Evolutionary conservation across 2,797 vertebrate species (phyloP).

Genomic region (Notolabrus celidotus): DNA sequence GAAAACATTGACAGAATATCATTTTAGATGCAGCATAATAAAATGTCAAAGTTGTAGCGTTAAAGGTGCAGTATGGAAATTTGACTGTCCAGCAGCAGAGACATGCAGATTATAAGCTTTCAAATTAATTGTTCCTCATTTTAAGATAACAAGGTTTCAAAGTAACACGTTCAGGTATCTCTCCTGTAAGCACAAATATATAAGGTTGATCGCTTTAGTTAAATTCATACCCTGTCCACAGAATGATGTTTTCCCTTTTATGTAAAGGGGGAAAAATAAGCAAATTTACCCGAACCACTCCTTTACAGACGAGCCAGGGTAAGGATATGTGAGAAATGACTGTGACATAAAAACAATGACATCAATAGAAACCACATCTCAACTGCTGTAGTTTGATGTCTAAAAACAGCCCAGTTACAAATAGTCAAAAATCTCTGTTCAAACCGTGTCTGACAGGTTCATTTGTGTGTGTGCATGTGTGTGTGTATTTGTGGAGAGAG

Average conservation of each 20-base stretch:
- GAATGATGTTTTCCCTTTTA: constrained; percentile 36
- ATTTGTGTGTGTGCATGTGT: constrained; percentile 20
- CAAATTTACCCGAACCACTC: constrained; percentile 57
- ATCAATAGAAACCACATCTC: constrained; percentile 77
- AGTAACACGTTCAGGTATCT: constrained; percentile 20
- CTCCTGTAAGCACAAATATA: constrained; percentile 1
- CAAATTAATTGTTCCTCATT: constrained; percentile 4
- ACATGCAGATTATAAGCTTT: not conserved
- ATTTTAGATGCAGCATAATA: not conserved
- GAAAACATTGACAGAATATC: constrained; percentile 14
- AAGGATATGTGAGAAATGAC: constrained; percentile 69
- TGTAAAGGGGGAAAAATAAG: constrained; percentile 30
- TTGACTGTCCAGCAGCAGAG: not conserved
- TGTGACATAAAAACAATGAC: constrained; percentile 73
- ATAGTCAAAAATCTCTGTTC: constrained; percentile 73
- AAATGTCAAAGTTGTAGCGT: not conserved
- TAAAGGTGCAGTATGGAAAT: not conserved
- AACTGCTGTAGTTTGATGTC: constrained; percentile 78
- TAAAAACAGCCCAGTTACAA: constrained; percentile 78
- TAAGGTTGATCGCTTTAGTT: constrained; percentile 3
- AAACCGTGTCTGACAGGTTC: constrained; percentile 75
- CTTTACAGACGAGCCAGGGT: constrained; percentile 66
- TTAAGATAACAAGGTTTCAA: constrained; percentile 5
- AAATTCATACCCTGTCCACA: constrained; percentile 12
- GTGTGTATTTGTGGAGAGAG: too few relatives aligned